These are phyloP conservation scores for Cavia aperea DNA, from an alignment of 2,113 vertebrate genomes.

Conservation along the genomic window DNA sequence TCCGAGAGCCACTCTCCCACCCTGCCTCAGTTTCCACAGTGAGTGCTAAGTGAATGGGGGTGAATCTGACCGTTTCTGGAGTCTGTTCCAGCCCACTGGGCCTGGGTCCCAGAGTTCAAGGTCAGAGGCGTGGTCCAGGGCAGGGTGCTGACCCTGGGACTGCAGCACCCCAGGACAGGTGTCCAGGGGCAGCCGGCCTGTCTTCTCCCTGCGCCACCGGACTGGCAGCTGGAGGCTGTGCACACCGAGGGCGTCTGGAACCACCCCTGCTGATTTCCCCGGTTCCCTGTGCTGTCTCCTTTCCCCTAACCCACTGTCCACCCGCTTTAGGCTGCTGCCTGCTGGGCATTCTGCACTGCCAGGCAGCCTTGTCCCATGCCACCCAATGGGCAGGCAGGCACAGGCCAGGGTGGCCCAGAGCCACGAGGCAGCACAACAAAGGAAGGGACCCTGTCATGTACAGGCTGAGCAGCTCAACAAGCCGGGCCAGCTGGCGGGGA, in stretches of 20 bases:
- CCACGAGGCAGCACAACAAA: not conserved
- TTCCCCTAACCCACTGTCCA: no score
- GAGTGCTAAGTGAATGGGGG: not conserved
- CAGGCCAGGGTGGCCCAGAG: not conserved
- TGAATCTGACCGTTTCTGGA: not conserved
- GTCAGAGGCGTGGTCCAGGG: not conserved
- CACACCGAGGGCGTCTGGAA: not conserved
- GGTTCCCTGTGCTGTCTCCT: not conserved
- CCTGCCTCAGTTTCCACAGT: not conserved
- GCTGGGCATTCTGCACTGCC: not conserved
- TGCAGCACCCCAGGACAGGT: not conserved
- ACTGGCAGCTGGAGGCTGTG: not conserved
- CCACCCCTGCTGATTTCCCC: not conserved
- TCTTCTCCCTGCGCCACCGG: no score
- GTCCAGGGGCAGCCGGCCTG: not conserved
- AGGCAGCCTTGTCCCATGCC: not conserved
- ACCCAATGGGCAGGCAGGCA: not conserved
- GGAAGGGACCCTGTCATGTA: not conserved
- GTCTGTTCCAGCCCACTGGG: not conserved
- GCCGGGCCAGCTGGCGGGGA: not conserved
- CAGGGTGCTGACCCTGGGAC: not conserved
- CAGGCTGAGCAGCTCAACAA: not conserved
- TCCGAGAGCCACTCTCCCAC: not conserved
- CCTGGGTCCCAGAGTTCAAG: not conserved
- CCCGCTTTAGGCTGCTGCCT: not conserved